phyloP scores from a whole-genome alignment of 2,888 invertebrate genomes.

The Gasteruption jaculator region DNA sequence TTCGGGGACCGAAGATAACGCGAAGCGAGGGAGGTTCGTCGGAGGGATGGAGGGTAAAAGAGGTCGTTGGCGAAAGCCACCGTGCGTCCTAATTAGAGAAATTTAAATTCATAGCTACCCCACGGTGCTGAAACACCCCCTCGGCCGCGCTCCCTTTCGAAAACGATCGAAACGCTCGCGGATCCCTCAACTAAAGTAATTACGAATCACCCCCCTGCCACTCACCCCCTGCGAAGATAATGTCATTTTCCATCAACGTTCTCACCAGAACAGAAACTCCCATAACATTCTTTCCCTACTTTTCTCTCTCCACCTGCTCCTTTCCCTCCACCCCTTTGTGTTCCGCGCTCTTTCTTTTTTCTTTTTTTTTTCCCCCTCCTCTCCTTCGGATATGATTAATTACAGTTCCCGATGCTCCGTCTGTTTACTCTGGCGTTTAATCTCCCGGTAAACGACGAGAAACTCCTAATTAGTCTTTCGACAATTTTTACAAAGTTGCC shows the following conservation, averaged over 20 bases:
- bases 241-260: conserved; percentile 34
- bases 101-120: conserved; percentile 50
- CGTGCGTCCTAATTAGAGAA: conserved; percentile 49
- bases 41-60: conserved; percentile 17
- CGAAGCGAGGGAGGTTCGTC: conserved; percentile 15
- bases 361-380: conserved; percentile 11
- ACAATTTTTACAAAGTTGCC: no score
- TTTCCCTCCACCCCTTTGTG: conserved; percentile 19
- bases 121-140: conserved; percentile 34
- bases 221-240: conserved; percentile 30
- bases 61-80: conserved; percentile 20
- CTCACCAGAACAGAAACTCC: conserved; percentile 15
- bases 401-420: no score
- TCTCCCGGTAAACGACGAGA: no score
- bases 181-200: conserved; percentile 44
- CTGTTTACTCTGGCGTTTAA: no score
- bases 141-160: conserved; percentile 19
- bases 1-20: no score
- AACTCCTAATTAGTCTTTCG: no score
- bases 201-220: conserved; percentile 29
- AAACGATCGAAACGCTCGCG: conserved; percentile 24
- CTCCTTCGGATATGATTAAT: no score
- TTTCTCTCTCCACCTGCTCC: conserved; percentile 8
- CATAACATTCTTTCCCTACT: conserved; percentile 11
- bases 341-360: conserved; percentile 2